Percentiles rank a stretch among this genome's conserved stretches.
phyloP scores from a whole-genome alignment of 2,113 vertebrate genomes.

The Hyperopisus bebe region DNA sequence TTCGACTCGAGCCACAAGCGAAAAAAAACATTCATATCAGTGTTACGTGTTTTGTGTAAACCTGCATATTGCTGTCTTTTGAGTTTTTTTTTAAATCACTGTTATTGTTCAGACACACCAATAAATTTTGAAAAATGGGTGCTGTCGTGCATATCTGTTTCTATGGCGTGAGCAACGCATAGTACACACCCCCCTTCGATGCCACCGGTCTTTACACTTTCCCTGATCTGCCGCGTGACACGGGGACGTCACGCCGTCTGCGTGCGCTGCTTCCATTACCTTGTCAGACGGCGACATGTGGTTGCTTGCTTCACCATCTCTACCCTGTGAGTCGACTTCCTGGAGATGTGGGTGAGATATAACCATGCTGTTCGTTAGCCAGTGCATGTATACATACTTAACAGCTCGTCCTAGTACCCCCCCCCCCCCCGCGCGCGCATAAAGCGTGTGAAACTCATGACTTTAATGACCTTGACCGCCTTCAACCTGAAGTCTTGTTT shows the following conservation, averaged over 20 bases:
- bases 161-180: not conserved
- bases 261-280: not conserved
- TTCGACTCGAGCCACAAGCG: constrained; percentile 57
- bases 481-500: not conserved
- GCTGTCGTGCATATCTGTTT: not conserved
- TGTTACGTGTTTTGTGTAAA: constrained; percentile 57
- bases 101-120: constrained; percentile 60
- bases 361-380: not conserved
- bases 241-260: not conserved
- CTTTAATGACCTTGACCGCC: not conserved
- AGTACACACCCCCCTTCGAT: not conserved
- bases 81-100: constrained; percentile 51
- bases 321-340: not conserved
- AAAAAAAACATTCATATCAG: constrained; percentile 56
- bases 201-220: not conserved
- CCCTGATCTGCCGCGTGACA: not conserved
- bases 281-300: not conserved
- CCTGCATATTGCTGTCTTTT: constrained; percentile 61
- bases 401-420: not conserved
- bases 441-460: not conserved
- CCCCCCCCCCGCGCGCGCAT: not conserved
- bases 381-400: not conserved
- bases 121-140: constrained; percentile 55
- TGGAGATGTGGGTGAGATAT: not conserved
- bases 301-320: not conserved